Evolutionary conservation across 1,140 invertebrate species (phyloP).

Genomic region (Muscidifurax raptorellus): DNA sequence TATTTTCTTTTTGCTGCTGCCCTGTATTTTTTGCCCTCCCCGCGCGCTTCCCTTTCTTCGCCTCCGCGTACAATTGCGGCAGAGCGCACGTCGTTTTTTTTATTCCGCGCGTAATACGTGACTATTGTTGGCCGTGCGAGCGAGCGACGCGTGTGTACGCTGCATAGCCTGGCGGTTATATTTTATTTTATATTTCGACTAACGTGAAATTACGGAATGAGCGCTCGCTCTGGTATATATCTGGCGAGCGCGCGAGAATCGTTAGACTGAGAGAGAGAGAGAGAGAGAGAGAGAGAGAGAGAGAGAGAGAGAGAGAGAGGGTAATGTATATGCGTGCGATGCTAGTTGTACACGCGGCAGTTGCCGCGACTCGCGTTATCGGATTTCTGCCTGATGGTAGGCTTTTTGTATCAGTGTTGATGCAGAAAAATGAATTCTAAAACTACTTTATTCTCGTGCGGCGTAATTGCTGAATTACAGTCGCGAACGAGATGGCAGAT

Average conservation of each 20-base stretch:
- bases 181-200: slow-evolving; percentile 18
- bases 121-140: slow-evolving; percentile 17
- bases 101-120: slow-evolving; percentile 24
- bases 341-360: no score
- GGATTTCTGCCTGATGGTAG: background rate
- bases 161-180: background rate
- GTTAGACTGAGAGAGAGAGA: background rate
- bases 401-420: background rate
- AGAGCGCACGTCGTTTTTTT: background rate
- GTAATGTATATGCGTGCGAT: no score
- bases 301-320: no score
- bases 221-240: background rate
- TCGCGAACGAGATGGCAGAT: no score
- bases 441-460: background rate
- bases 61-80: background rate
- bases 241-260: background rate
- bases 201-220: slow-evolving; percentile 15
- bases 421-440: background rate
- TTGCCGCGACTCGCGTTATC: background rate
- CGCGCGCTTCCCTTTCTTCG: slow-evolving; percentile 1
- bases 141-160: background rate
- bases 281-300: no score
- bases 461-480: no score
- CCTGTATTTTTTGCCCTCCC: background rate
- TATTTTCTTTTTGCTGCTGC: slow-evolving; percentile 23